Evolutionary conservation across 2,113 vertebrate genomes (phyloP).

Genomic region (Piaya cayana): DNA sequence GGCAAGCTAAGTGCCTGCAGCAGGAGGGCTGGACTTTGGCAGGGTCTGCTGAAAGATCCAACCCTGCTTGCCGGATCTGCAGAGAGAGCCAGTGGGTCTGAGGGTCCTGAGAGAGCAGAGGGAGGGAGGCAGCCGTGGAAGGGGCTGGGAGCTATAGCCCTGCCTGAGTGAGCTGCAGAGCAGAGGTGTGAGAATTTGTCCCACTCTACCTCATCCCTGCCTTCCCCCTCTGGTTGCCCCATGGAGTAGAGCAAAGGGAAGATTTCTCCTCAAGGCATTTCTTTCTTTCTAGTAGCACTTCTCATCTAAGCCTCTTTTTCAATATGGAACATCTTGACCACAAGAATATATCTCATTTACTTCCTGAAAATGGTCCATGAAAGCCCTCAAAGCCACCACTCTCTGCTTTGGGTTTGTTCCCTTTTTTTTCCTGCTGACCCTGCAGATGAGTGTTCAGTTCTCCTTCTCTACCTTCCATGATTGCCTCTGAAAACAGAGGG

Average conservation of each 20-base stretch:
- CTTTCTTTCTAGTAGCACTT: neutral
- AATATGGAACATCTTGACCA: neutral
- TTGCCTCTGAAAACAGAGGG: neutral
- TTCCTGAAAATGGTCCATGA: neutral
- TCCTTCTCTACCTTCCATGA: neutral
- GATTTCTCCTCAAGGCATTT: neutral
- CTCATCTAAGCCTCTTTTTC: neutral
- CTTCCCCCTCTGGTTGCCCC: rapidly evolving
- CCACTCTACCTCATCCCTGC: neutral
- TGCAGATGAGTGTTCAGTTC: neutral
- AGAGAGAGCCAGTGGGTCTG: neutral
- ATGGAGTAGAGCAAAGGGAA: neutral
- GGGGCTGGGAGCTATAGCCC: rapidly evolving
- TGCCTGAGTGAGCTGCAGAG: neutral
- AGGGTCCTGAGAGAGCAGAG: no score
- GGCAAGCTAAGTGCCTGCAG: neutral
- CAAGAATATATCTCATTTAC: neutral
- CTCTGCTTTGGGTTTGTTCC: neutral
- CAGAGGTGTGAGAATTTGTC: rapidly evolving
- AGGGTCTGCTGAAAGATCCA: neutral
- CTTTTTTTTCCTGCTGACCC: neutral
- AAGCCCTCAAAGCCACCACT: neutral
- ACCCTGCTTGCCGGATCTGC: neutral
- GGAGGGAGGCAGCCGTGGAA: rapidly evolving
- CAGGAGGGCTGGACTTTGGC: neutral